Base-by-base conservation (phyloP, 2,797 vertebrate genomes). In the Hapalemur alaotrensis region DNA sequence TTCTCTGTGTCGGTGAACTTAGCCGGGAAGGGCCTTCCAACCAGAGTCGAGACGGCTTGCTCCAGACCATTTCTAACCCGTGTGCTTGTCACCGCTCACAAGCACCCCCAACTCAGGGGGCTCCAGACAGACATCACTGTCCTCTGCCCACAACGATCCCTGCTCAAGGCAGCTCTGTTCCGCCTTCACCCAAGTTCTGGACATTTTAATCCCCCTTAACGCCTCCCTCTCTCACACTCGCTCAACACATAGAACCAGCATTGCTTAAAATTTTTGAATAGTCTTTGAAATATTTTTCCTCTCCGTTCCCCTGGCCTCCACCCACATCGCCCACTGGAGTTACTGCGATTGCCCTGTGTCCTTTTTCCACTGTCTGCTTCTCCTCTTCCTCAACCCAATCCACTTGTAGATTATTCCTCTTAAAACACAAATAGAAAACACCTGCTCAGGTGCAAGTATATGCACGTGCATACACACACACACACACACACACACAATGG, bases 261-360 rank as follows among this genome's bases (percentile, higher is more conserved):
- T 46, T 54, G 41, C 28, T 28, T 82, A 76, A 65, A 48, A 73
- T 46, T 22, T 43, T 4, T 28, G n/a, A 30, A 0, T 1, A 25
- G n/a, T 11, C 23, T 67, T 7, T 13, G 20, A 41, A 52, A 75
- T 32, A n/a, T 35, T 23, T 70, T 41, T 48, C 4, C n/a, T 65
- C 82, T 72, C 13, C 0, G 0, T 28, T 28, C 15, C 28, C 32
- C 57, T 48, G 8, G 6, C 7, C 10, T 50, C 14, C 11, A 3
- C 5, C 30, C 13, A 6, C 38, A 25, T 73, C 11, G 6, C 30
- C n/a, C 52, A 38, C 5, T 28, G 2, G 38, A 65, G 48, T 52
- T 11, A 11, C 0, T n/a, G 6, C 12, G 17, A 48, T 1, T 10
- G 14, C 25, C 20, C 18, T 43, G 38, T 46, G 52, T 70, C 54